A percentile compares a stretch with the other conserved stretches of the same genome.
Conservation (phyloP, 2,888 invertebrate genomes). For the Agrypnus murinus region DNA sequence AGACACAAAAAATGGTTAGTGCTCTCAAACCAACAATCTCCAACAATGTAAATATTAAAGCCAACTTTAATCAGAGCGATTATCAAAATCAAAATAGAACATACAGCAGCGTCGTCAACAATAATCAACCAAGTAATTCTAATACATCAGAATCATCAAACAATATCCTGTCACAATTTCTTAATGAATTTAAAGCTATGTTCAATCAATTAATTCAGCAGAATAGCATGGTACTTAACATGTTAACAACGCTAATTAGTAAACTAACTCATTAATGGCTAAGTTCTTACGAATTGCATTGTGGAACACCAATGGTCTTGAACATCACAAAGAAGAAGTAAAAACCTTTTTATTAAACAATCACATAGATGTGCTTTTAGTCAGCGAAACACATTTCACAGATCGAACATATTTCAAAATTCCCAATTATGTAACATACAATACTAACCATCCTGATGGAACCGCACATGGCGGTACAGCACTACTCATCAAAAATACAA, state of each 20-base stretch:
- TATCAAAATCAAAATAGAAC: too few relatives aligned
- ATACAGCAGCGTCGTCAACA: too few relatives aligned
- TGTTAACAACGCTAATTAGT: slow-evolving; percentile 6
- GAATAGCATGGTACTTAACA: slow-evolving; percentile 20
- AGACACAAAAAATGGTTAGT: too few relatives aligned
- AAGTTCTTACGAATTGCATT: too few relatives aligned
- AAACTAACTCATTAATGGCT: neutral
- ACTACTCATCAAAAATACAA: too few relatives aligned
- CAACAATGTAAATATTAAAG: too few relatives aligned
- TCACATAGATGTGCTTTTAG: slow-evolving; percentile 6
- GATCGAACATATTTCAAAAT: slow-evolving; percentile 17
- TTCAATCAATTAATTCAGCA: neutral
- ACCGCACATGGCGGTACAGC: neutral
- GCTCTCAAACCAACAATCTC: too few relatives aligned
- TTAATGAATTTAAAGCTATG: slow-evolving; percentile 4
- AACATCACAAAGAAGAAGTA: slow-evolving; percentile 13
- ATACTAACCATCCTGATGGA: slow-evolving; percentile 12
- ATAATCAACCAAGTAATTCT: too few relatives aligned
- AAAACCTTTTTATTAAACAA: neutral
- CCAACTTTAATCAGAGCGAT: too few relatives aligned
- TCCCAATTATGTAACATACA: slow-evolving; percentile 6
- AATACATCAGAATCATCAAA: too few relatives aligned
- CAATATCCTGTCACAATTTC: neutral
- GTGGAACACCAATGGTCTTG: slow-evolving; percentile 1
- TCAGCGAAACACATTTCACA: slow-evolving; percentile 29